These are phyloP conservation scores for Penaeus indicus DNA, from an alignment of 1,140 invertebrate species.

Conservation along the genomic window DNA sequence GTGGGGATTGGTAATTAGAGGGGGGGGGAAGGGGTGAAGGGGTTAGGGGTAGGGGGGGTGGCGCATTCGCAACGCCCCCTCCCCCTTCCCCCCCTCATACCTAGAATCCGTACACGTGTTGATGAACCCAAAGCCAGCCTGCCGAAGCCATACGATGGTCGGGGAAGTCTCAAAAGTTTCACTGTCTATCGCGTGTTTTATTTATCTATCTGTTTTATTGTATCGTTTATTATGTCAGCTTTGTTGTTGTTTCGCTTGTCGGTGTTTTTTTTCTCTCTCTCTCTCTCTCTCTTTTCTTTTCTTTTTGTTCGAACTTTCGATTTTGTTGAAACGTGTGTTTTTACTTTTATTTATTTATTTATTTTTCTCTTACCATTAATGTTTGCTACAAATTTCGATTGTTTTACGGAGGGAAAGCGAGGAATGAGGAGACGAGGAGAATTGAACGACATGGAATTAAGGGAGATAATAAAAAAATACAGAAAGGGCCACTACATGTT, in stretches of 20 bases:
- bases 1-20: neutral
- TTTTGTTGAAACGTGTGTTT: no score
- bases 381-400: no score
- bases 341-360: no score
- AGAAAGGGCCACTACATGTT: neutral
- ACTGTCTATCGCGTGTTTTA: neutral
- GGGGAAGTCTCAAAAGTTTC: slow-evolving; percentile 4
- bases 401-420: no score
- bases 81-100: neutral
- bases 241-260: no score
- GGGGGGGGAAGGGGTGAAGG: neutral
- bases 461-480: neutral
- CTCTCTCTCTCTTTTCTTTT: no score
- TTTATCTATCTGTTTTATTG: no score
- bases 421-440: neutral
- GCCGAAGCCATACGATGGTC: slow-evolving; percentile 15
- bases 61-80: neutral
- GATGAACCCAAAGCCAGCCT: slow-evolving; percentile 30
- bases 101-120: slow-evolving; percentile 31
- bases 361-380: no score
- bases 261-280: no score
- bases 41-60: neutral
- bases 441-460: neutral
- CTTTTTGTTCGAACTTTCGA: no score
- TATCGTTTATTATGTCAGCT: no score